These are phyloP conservation scores for Podilymbus podiceps DNA, from an alignment of 2,113 vertebrate genomes.

Conservation along the genomic window DNA sequence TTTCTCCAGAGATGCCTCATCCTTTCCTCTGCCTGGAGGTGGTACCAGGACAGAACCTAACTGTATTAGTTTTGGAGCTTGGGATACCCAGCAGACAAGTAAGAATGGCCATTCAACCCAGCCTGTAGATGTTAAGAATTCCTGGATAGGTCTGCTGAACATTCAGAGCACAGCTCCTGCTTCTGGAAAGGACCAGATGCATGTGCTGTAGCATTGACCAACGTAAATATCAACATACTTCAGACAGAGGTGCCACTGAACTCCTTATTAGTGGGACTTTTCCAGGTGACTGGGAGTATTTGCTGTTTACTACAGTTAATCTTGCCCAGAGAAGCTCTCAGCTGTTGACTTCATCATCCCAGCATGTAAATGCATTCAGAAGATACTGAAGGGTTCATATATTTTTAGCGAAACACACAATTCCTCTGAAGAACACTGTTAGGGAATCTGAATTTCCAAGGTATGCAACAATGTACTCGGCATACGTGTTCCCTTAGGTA, in stretches of 20 bases:
- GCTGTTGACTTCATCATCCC: not conserved
- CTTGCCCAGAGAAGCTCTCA: not conserved
- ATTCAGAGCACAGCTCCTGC: not conserved
- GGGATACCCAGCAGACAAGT: not conserved
- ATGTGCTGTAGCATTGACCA: not conserved
- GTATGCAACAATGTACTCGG: not conserved
- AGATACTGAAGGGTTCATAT: not conserved
- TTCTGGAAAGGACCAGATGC: not conserved
- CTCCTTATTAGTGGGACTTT: not conserved
- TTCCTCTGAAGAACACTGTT: not conserved
- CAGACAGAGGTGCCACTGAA: not conserved
- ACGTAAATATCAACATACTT: not conserved
- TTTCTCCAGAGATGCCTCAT: not conserved
- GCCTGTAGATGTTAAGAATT: not conserved
- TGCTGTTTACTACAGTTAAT: not conserved
- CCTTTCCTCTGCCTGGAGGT: not conserved
- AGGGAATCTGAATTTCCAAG: not conserved
- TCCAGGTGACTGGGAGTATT: not conserved
- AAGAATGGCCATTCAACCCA: not conserved
- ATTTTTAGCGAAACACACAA: not conserved
- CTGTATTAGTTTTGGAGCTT: not conserved
- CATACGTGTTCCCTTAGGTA: not conserved
- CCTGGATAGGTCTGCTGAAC: not conserved
- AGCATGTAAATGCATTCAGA: not conserved
- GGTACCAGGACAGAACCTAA: not conserved